Evolutionary conservation across 1,140 invertebrate species (phyloP), one percentile per base, ranked within the genome.

Genomic region (Zaprionus capensis): DNA sequence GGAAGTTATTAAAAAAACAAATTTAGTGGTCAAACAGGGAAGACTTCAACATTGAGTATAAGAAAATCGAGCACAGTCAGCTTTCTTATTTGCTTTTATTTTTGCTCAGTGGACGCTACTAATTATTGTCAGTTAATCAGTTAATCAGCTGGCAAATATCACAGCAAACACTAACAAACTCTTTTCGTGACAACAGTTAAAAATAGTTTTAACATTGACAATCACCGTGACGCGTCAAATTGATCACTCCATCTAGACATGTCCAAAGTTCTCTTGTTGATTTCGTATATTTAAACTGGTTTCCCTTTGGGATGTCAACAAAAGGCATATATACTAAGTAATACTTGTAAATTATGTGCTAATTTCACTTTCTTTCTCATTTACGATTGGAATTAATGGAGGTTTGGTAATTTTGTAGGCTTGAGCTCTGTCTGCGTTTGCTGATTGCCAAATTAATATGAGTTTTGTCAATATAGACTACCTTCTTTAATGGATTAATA

Each of bases 351-450:
- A 56, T 56, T 57, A 15, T 56, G 41, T 28, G 41, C n/a, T 63
- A 63, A 49, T 24, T 61, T 4, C n/a, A 61, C 67, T 70, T 62
- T 70, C 67, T 70, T 51, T 70, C 28, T 20, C 11, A 51, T 62
- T 41, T 15, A n/a, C 38, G 38, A 41, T 41, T 41, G 5, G n/a
- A 41, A 41, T 41, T 41, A 41, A n/a, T n/a, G 2, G 38, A 41
- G 15, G 0, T n/a, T 15, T 41, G 41, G n/a, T 17, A 7, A 17
- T 2, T 44, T 44, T 17, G 6, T 17, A n/a, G 5, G 2, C 36
- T 38, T n/a, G 41, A 9, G 6, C 2, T 7, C 41, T n/a, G 5
- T 41, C 2, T 5, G 6, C 2, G 2, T 7, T 2, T 0, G 0
- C 2, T 5, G 5, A n/a, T 41, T 41, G 5, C 0, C 6, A 41